These are phyloP conservation scores for Nephila pilipes DNA, from an alignment of 1,140 invertebrate species.

Conservation along the genomic window DNA sequence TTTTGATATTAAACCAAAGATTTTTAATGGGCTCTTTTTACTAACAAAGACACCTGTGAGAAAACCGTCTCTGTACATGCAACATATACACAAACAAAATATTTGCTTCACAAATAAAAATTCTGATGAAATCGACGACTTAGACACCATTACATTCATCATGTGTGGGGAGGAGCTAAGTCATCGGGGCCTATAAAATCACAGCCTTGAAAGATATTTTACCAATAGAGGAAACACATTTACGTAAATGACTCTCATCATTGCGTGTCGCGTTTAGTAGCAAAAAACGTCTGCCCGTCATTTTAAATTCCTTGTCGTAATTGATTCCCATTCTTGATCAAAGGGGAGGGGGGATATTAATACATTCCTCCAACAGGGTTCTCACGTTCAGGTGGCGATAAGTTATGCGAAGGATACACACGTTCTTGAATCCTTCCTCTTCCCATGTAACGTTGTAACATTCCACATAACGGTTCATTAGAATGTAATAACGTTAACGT, in stretches of 20 bases:
- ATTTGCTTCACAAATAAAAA: no score
- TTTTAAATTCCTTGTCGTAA: not conserved
- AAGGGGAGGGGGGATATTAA: not conserved
- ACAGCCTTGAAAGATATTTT: not conserved
- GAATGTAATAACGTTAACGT: not conserved
- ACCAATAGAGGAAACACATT: not conserved
- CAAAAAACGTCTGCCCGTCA: not conserved
- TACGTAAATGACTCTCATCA: not conserved
- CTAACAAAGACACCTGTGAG: no score
- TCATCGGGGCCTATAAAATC: not conserved
- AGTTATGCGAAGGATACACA: constrained; percentile 70
- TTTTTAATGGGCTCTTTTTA: no score
- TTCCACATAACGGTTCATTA: constrained; percentile 70
- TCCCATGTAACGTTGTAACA: constrained; percentile 30
- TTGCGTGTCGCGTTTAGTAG: not conserved
- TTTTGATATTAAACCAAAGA: no score
- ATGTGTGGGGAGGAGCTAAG: no score
- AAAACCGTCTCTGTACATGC: no score
- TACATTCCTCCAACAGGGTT: constrained; percentile 2
- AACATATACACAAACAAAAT: no score
- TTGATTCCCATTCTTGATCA: not conserved
- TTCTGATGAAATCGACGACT: no score
- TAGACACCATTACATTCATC: no score
- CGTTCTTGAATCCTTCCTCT: not conserved
- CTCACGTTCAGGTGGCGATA: constrained; percentile 63